Base-by-base conservation (phyloP, 2,797 vertebrate genomes). In the Hoplostethus atlanticus region DNA sequence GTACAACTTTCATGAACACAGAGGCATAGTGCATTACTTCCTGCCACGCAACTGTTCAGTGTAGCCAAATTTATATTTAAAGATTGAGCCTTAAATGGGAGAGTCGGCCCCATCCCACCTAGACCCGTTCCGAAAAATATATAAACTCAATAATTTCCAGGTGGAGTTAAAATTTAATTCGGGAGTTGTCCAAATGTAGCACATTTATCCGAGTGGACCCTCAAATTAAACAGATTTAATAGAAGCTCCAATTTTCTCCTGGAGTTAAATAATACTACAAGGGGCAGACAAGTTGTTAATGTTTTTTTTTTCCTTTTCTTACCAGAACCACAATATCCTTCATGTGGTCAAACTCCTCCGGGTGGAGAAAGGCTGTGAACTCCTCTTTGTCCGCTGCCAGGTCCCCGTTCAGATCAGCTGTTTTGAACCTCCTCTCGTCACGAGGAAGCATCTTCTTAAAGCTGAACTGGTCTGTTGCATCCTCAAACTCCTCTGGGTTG, bases 261-360 rank as follows among this genome's bases (percentile, higher is more conserved):
- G 61, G 53, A 59, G 70, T 68, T 15, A 64, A 57, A 66, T 34
- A 17, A 50, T 47, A 58, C 67, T 67, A 73, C 57, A 68, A 36
- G 6, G 31, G 34, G 13, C 6, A 38, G 34, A 47, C 2, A 67
- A 55, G 48, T 44, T 6, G 21, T 2, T 56, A 28, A 60, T 50
- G 8, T 36, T 44, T 34, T 58, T 58, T 60, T 47, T 8, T 6
- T 12, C 3, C 3, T 4, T 46, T 2, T 69, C 97, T 96, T 93
- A 99, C 98, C 91, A 96, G 89, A 87, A 99, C 95, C 71, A 99
- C 98, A 2, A 96, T 97, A 79, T 96, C 97, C 84, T 94, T 99
- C 98, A 99, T 99, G 71, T 98, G 97, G 55, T 98, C 97, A 84
- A 99, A 99, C 90, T 99, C 98, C 84, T 99, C 98, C 0, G 98